These are phyloP conservation scores for Canis aureus DNA, from an alignment of 2,113 vertebrate species.

Conservation along the genomic window DNA sequence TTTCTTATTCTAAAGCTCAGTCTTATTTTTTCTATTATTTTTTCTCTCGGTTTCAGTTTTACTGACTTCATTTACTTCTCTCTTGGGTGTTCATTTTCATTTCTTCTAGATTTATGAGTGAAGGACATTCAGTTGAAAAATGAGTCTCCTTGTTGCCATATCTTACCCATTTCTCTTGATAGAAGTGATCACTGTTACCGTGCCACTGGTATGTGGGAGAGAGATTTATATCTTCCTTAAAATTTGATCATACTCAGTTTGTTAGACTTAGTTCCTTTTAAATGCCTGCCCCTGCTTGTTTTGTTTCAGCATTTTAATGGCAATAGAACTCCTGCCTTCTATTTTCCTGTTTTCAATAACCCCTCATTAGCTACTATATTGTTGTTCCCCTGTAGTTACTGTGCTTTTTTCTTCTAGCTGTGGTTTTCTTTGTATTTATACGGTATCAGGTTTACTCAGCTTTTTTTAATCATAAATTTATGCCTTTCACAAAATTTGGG, in stretches of 20 bases:
- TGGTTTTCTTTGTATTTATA: neutral
- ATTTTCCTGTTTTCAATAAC: neutral
- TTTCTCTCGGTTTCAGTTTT: neutral
- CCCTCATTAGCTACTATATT: neutral
- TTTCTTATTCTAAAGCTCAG: neutral
- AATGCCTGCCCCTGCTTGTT: neutral
- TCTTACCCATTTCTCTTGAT: neutral
- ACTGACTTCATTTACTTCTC: neutral
- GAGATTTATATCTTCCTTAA: neutral
- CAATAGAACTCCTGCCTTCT: neutral
- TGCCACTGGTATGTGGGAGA: neutral
- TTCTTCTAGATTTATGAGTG: neutral
- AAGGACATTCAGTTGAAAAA: neutral
- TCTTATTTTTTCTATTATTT: neutral
- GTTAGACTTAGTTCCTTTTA: neutral
- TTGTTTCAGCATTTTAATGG: neutral
- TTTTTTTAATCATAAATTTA: neutral
- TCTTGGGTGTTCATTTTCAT: constrained; percentile 23
- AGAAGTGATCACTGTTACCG: neutral
- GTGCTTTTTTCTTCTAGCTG: neutral
- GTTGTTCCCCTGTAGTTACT: neutral
- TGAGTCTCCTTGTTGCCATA: neutral
- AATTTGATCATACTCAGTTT: neutral
- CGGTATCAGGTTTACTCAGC: neutral
- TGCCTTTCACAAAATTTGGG: neutral